These are phyloP conservation scores for Notocelia uddmanniana DNA, from an alignment of 2,888 invertebrate species.

Conservation along the genomic window DNA sequence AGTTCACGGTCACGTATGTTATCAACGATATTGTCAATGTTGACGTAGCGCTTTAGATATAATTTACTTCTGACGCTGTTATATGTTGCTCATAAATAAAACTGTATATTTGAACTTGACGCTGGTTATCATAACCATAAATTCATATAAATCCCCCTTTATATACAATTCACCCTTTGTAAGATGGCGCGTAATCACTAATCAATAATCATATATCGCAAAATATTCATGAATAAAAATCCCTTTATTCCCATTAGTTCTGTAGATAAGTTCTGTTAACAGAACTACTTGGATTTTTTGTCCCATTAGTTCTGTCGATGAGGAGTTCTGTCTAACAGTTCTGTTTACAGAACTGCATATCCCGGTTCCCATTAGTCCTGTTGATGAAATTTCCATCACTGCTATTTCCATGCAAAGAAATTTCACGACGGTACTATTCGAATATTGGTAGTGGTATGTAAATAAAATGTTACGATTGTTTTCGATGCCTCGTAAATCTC, in stretches of 20 bases:
- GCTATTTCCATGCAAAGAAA: slow-evolving; percentile 14
- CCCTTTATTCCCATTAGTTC: no score
- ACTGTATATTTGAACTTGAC: background rate
- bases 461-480: slow-evolving; percentile 49
- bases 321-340: no score
- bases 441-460: slow-evolving; percentile 41
- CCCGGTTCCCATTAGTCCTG: no score
- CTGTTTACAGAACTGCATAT: no score
- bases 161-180: background rate
- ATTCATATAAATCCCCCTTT: slow-evolving; percentile 5
- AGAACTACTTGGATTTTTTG: no score
- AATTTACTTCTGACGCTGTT: slow-evolving; percentile 17
- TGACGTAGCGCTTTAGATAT: slow-evolving; percentile 30
- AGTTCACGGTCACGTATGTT: slow-evolving; percentile 37
- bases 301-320: no score
- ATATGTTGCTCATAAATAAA: slow-evolving; percentile 18
- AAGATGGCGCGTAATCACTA: background rate
- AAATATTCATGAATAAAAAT: slow-evolving; percentile 29
- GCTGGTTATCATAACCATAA: background rate
- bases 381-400: no score
- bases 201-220: background rate
- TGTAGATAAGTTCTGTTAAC: no score
- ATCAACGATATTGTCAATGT: slow-evolving; percentile 30
- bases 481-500: slow-evolving; percentile 48
- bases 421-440: slow-evolving; percentile 40